Base-by-base conservation (phyloP, 2,113 vertebrate genomes). In the Bombycilla garrulus region DNA sequence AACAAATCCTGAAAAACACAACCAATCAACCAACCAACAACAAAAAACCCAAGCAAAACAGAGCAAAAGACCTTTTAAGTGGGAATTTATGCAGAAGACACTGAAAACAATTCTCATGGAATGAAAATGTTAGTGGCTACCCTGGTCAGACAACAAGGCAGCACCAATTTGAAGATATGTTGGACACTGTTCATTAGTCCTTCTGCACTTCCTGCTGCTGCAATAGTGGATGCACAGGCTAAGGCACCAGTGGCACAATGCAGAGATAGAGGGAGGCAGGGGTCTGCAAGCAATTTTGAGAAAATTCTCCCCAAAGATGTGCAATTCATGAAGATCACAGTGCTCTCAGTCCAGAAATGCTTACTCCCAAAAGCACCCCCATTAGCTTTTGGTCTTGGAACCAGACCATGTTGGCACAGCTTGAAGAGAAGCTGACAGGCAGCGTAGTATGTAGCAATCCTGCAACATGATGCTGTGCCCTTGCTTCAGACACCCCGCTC, bases 381-480 rank as follows among this genome's bases (percentile, higher is more conserved):
- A 69, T 83, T 74, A 82, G 48, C 51, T 84, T 86, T 64, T 29
- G 38, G 73, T 87, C 42, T 19, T 42, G 56, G 47, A 86, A 35
- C 44, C 81, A 60, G 48, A 65, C 47, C 28, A 33, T 10, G 12
- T 3, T 88, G 85, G 74, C 61, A 54, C 20, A 76, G 54, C 57
- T 56, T 42, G 58, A 54, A 64, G 92, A 73, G 83, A 45, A 26
- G 40, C 19, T 88, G 50, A 58, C 3, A 11, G 67, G 54, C 60
- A 79, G 57, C 25, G 51, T 0, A 8, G 25, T 94, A 35, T 40
- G 53, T 1, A 88, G 50, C 71, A 80, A 31, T 8, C 35, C 53
- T 61, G 57, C 0, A 1, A 56, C 0, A 1, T 6, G 62, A 57
- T 54, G 45, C 15, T 12, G 3, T 56, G 69, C 7, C 57, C 31